Percentiles rank a stretch among this genome's conserved stretches.
Evolutionary conservation across 2,113 vertebrate genomes (phyloP).

Genomic region (Sceloporus undulatus): DNA sequence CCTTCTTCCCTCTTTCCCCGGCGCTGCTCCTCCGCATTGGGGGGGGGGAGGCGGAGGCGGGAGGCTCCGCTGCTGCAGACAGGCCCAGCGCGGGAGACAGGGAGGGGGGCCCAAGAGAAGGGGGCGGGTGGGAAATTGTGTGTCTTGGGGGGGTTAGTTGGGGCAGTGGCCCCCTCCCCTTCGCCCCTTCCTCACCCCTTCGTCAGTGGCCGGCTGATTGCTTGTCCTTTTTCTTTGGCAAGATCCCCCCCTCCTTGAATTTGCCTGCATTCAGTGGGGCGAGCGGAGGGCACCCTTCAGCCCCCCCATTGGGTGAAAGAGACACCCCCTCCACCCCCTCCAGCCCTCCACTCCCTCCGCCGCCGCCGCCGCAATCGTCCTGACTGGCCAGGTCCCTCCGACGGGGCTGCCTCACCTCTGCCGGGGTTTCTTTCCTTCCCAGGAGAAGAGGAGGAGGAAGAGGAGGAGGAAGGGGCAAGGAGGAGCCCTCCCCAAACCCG

Average conservation of each 20-base stretch:
- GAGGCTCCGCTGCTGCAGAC: background rate
- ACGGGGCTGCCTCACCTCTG: background rate
- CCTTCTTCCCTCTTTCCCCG: conserved; percentile 26
- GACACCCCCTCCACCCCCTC: too few relatives aligned
- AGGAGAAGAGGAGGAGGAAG: too few relatives aligned
- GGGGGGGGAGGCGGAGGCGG: background rate
- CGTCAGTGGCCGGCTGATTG: background rate
- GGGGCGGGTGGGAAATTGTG: background rate
- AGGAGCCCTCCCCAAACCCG: background rate
- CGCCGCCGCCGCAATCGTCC: conserved; percentile 22
- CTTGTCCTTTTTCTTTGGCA: conserved; percentile 62
- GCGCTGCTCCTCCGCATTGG: conserved; percentile 35
- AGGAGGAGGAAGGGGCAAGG: background rate
- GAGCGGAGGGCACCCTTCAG: conserved; percentile 37
- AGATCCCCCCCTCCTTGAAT: conserved; percentile 67
- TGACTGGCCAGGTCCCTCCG: conserved; percentile 20
- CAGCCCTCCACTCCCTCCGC: conserved; percentile 10
- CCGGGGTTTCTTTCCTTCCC: background rate
- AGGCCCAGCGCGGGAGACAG: background rate
- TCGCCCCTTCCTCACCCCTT: conserved; percentile 36
- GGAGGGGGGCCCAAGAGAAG: too few relatives aligned
- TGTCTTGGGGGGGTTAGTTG: background rate
- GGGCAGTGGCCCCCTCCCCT: conserved; percentile 64
- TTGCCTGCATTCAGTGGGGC: conserved; percentile 34
- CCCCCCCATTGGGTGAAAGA: background rate